Conservation (phyloP, 2,113 vertebrate species). For the Ceyx cyanopectus region DNA sequence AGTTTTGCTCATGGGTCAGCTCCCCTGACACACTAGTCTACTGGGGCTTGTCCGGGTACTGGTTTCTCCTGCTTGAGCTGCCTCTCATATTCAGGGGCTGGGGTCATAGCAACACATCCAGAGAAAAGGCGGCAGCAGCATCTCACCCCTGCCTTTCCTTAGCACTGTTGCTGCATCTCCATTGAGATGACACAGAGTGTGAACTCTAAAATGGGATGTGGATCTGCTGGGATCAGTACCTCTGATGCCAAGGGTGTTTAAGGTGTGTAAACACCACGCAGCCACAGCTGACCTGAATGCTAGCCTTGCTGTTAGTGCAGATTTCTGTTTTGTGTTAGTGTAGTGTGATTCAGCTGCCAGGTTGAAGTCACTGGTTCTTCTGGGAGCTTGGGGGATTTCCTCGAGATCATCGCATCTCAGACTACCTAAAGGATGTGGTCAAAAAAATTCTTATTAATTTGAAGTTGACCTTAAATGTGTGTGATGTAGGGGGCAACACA, state of each 20-base stretch:
- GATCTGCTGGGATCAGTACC: not conserved
- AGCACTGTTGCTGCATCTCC: accelerated
- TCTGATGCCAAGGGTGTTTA: not conserved
- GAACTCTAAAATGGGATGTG: not conserved
- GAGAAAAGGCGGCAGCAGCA: not conserved
- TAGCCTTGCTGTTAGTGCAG: no score
- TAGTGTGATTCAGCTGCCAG: not conserved
- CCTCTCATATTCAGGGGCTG: not conserved
- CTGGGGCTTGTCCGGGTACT: not conserved
- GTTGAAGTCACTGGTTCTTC: not conserved
- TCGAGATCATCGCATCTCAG: not conserved
- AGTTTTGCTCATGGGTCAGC: not conserved
- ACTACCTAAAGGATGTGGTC: not conserved
- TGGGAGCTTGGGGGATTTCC: not conserved
- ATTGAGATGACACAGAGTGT: not conserved
- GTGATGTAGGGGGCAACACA: not conserved
- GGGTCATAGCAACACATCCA: accelerated
- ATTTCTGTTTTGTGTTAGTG: not conserved
- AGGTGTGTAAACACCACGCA: not conserved
- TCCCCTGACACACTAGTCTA: not conserved
- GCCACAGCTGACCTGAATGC: not conserved
- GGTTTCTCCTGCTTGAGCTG: not conserved
- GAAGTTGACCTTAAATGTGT: not conserved
- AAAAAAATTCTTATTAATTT: not conserved
- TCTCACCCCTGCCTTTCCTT: not conserved